Evolutionary conservation across 2,113 vertebrate genomes (phyloP), one percentile per base, ranked within the genome.

Genomic region (Etheostoma cragini): DNA sequence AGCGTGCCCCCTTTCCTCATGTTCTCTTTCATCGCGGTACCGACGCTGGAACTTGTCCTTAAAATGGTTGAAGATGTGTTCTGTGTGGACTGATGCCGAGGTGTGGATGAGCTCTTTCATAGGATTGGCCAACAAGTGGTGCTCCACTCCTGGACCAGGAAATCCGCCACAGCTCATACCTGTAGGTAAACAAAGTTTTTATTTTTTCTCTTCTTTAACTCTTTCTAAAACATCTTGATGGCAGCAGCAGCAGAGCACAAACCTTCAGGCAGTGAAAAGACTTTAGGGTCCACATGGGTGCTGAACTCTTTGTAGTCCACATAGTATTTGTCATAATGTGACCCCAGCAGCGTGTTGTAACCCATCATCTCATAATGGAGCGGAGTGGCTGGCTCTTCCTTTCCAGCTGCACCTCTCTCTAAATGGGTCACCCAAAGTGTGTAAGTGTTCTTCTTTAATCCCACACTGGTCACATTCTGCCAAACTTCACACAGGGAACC

Each of bases 261-360:
- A 96, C 95, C 94, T 0, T 93, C 94, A 4, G 95, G 95, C 60
- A 96, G 82, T 10, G 75, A 73, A 6, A 96, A 96, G 47, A 87
- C 6, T 13, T 90, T 88, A 0, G 86, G 22, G 1, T 95, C 93
- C 65, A 93, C 92, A 3, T 83, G 73, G 77, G 91, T 68, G 81
- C 88, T 88, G 63, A 96, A 96, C 35, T 94, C 95, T 0, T 69
- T 88, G 94, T 95, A 95, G 87, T 96, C 69, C 19, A 96, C 93
- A 76, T 97, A 84, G 6, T 96, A 95, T 77, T 96, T 96, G 92
- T 97, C 95, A 0, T 96, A 97, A 87, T 95, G 96, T 58, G 95
- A 97, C 1, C 95, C 96, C 88, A 95, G 87, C 67, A 96, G 91
- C 1, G 91, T 94, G 92, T 97, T 96, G 90, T 94, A 97, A 2